A percentile compares a stretch with the other conserved stretches of the same genome.
Conservation (phyloP, 2,888 invertebrate genomes). For the Smittia aterrima region DNA sequence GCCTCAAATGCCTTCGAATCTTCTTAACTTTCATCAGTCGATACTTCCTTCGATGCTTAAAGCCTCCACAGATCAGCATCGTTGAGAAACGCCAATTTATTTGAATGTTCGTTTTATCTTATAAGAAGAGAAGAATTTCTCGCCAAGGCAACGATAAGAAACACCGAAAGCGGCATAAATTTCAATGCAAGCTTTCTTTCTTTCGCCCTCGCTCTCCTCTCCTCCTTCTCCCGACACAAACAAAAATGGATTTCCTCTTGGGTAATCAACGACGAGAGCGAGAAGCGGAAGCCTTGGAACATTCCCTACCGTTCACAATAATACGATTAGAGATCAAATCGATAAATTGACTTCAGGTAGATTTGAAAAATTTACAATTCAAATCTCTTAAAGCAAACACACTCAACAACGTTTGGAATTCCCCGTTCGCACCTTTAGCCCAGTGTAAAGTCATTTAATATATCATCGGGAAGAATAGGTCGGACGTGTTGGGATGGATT, state of each 20-base stretch:
- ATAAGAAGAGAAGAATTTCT: not conserved
- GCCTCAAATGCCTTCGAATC: no score
- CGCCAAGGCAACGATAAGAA: conserved; percentile 2
- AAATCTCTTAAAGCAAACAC: not conserved
- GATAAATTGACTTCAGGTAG: conserved; percentile 22
- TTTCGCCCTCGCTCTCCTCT: not conserved
- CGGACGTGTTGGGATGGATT: not conserved
- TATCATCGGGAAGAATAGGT: conserved; percentile 9
- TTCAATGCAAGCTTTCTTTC: conserved; percentile 18
- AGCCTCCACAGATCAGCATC: not conserved
- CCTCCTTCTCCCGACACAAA: not conserved
- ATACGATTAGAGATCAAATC: conserved; percentile 38
- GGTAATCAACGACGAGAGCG: conserved; percentile 27
- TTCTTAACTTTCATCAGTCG: not conserved
- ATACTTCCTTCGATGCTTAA: not conserved
- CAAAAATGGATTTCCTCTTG: conserved; percentile 33
- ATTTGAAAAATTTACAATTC: not conserved
- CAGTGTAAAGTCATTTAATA: conserved; percentile 26
- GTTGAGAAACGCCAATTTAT: conserved; percentile 18
- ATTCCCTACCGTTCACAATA: conserved; percentile 14
- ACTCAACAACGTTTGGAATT: not conserved
- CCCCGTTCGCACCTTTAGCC: not conserved
- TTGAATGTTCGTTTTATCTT: not conserved
- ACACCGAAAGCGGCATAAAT: conserved; percentile 15
- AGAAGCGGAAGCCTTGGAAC: conserved; percentile 4